Percentiles rank a stretch among this genome's conserved stretches.
phyloP scores from a whole-genome alignment of 2,113 vertebrate species.

The Daboia siamensis region DNA sequence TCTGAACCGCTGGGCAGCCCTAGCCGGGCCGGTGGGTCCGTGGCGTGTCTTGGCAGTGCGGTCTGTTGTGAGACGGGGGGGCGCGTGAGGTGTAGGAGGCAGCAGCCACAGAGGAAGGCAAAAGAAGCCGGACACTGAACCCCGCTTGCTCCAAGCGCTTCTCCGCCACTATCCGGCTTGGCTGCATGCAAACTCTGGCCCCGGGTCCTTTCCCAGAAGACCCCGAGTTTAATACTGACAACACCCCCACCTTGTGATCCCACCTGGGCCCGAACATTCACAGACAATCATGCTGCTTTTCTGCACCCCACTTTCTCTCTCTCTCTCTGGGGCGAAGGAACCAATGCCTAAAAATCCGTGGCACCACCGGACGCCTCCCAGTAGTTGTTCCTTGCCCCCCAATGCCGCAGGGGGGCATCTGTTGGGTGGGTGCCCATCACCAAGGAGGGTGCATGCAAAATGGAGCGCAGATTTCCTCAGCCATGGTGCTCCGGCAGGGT shows the following conservation, averaged over 20 bases:
- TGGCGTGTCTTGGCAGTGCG: not conserved
- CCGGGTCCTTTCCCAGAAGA: not conserved
- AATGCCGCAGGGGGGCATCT: not conserved
- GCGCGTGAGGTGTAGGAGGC: not conserved
- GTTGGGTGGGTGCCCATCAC: not conserved
- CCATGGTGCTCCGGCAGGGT: not conserved
- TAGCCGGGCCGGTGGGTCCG: slow-evolving; percentile 40
- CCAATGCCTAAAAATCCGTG: not conserved
- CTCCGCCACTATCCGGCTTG: not conserved
- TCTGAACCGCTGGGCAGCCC: slow-evolving; percentile 62
- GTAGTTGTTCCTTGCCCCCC: not conserved
- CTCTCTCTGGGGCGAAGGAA: not conserved
- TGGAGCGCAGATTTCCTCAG: not conserved
- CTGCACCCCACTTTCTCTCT: not conserved
- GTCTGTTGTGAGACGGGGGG: not conserved
- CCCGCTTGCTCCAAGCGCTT: not conserved
- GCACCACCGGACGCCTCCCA: not conserved
- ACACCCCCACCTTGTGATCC: not conserved
- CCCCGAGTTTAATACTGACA: not conserved
- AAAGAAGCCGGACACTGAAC: not conserved
- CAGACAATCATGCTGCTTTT: slow-evolving; percentile 2
- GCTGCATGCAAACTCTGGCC: not conserved
- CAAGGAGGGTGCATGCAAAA: not conserved
- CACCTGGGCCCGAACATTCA: not conserved
- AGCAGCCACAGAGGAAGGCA: not conserved